Evolutionary conservation across 1,140 invertebrate species (phyloP).

Genomic region (Drosophila willistoni): DNA sequence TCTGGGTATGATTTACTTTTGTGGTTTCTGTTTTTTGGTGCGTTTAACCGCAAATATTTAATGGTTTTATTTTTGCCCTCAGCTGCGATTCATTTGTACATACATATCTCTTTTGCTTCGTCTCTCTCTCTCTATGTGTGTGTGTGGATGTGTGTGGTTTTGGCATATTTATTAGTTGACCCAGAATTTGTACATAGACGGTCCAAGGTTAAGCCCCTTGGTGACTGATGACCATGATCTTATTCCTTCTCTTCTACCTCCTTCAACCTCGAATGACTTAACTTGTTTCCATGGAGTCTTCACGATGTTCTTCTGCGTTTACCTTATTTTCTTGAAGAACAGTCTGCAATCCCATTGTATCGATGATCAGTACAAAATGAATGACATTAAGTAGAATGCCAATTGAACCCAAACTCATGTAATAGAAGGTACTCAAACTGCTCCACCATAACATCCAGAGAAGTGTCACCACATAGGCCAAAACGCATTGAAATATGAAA

Average conservation of each 20-base stretch:
- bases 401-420: neutral
- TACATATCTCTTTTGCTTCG: slow-evolving; percentile 32
- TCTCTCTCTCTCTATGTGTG: slow-evolving; percentile 10
- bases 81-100: slow-evolving; percentile 78
- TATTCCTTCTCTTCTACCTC: neutral
- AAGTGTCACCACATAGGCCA: neutral
- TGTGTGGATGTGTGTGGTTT: slow-evolving; percentile 37
- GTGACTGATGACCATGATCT: slow-evolving; percentile 41
- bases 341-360: neutral
- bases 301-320: no score
- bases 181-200: slow-evolving; percentile 58
- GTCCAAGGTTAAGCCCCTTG: slow-evolving; percentile 58
- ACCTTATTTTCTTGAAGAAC: neutral
- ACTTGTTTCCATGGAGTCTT: no score
- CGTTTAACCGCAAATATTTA: slow-evolving; percentile 82
- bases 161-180: slow-evolving; percentile 80
- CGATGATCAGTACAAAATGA: neutral
- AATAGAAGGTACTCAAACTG: neutral
- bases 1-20: slow-evolving; percentile 79
- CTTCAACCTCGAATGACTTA: no score
- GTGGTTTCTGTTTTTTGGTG: slow-evolving; percentile 76
- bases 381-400: neutral
- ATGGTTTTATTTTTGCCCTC: slow-evolving; percentile 78
- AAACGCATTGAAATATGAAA: neutral
- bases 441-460: neutral